A percentile compares a stretch with the other conserved stretches of the same genome.
phyloP scores from a whole-genome alignment of 1,140 invertebrate genomes.

The Dendroctonus ponderosae region DNA sequence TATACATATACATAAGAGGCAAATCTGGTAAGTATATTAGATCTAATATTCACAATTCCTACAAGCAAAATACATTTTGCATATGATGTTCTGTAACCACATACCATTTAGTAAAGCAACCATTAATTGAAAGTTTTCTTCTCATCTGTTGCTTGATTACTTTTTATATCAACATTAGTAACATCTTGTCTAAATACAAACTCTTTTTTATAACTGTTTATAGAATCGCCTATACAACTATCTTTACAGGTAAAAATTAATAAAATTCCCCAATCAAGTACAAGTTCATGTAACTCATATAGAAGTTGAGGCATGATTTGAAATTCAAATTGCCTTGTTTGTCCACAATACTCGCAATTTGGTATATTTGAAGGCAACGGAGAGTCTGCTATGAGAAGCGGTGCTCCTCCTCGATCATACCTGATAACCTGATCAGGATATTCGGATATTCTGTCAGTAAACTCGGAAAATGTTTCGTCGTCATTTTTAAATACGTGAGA shows the following conservation, averaged over 20 bases:
- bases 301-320: conserved; percentile 92
- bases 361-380: conserved; percentile 61
- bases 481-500: conserved; percentile 58
- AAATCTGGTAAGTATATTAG: too few species aligned
- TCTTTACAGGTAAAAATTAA: conserved; percentile 81
- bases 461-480: conserved; percentile 74
- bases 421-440: conserved; percentile 77
- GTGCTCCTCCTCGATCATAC: conserved; percentile 74
- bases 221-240: conserved; percentile 63
- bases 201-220: conserved; percentile 68
- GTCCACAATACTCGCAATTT: conserved; percentile 72
- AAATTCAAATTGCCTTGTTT: conserved; percentile 84
- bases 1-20: too few species aligned
- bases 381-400: conserved; percentile 75
- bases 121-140: too few species aligned
- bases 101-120: too few species aligned
- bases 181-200: conserved; percentile 87
- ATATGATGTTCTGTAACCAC: too few species aligned
- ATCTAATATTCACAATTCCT: too few species aligned
- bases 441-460: conserved; percentile 60
- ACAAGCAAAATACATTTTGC: too few species aligned
- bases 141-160: too few species aligned
- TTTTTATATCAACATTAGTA: background rate
- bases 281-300: conserved; percentile 66
- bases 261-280: conserved; percentile 88